Base-by-base conservation (phyloP, 2,113 vertebrate genomes). In the Leucoraja erinaceus region DNA sequence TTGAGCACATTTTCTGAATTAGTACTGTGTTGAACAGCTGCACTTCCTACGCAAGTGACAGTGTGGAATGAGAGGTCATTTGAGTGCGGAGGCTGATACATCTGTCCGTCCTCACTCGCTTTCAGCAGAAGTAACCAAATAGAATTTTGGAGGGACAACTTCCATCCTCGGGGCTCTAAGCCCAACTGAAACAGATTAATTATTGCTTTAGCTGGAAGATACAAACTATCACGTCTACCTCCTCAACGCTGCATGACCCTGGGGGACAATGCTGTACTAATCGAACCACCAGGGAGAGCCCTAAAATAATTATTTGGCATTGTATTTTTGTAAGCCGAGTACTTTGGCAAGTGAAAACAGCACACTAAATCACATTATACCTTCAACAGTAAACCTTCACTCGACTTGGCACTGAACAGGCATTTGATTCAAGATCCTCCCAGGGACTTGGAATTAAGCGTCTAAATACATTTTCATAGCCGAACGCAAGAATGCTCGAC, bases 281-380 rank as follows among this genome's bases (percentile, higher is more conserved):
- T 6, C 31, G n/a, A 66, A n/a, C 59, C 81, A 61, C 25, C 3
- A 61, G 56, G 54, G 56, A 84, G 5, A 5, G 25, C 54, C 12
- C 83, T 28, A 66, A 63, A 63, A 33, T 88, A 66, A 88, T 86
- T 84, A 22, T 14, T 86, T 16, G 79, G 12, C 54, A 20, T 86
- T 86, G 14, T 11, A 63, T 83, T 28, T 83, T 12, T 84, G 54
- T n/a, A 59, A 83, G 81, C 28, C 61, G 14, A 63, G n/a, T 63
- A n/a, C 83, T 18, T 63, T 33, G 83, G 28, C 83, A 63, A 88
- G 83, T 66, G 63, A 31, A 61, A 86, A 59, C 12, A 31, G 11
- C 83, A 63, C 56, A 86, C 61, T 86, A 86, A 88, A 88, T 88
- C 59, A 88, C 59, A 88, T 88, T 88, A 88, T 59, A 88, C 83